phyloP scores from a whole-genome alignment of 2,888 invertebrate species.

The Temnothorax unifasciatus region DNA sequence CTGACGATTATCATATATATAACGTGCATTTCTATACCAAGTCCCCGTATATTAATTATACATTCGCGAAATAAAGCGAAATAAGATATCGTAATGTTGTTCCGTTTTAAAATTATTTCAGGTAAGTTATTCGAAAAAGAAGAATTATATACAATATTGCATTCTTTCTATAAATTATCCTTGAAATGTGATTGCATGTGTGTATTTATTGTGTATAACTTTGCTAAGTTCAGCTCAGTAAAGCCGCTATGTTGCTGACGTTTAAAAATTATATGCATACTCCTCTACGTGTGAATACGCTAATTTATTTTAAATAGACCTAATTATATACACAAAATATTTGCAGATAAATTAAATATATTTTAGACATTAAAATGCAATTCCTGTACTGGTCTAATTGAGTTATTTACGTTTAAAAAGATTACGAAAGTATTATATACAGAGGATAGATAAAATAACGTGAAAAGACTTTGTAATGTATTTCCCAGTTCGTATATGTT shows the following conservation, averaged over 20 bases:
- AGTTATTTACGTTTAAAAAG: background rate
- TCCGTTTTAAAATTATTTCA: background rate
- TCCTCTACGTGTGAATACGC: background rate
- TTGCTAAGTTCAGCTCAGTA: background rate
- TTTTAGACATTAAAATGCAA: slow-evolving; percentile 39
- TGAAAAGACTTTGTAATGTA: too few relatives aligned
- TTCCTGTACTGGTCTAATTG: background rate
- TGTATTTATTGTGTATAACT: background rate
- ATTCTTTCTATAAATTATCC: background rate
- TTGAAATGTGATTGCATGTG: background rate
- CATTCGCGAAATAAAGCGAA: background rate
- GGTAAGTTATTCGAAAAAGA: slow-evolving; percentile 1
- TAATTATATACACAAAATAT: slow-evolving; percentile 42
- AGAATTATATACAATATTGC: background rate
- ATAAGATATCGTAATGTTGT: background rate
- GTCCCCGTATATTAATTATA: slow-evolving; percentile 7
- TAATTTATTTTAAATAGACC: slow-evolving; percentile 13
- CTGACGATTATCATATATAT: background rate
- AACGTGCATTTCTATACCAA: background rate
- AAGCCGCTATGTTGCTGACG: background rate
- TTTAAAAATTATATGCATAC: background rate
- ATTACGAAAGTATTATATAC: background rate
- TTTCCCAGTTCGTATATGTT: too few relatives aligned
- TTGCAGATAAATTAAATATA: slow-evolving; percentile 47
- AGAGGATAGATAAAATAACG: too few relatives aligned